These are phyloP conservation scores for Tridacna crocea DNA, from an alignment of 2,888 invertebrate genomes.

Conservation along the genomic window DNA sequence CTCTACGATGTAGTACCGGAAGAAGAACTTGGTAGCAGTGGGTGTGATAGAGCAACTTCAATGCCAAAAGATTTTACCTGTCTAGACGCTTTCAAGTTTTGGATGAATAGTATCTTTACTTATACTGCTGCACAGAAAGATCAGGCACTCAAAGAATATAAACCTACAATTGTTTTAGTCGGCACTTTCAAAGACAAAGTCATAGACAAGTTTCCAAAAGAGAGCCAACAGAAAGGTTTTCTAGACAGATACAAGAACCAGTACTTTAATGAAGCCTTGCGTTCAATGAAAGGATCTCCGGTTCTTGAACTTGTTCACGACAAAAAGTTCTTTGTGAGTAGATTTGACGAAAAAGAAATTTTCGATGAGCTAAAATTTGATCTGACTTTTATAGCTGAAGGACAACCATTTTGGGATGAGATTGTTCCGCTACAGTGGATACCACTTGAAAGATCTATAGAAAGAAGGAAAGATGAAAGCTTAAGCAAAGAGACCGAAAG, in stretches of 20 bases:
- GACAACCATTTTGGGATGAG: neutral
- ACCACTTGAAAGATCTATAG: neutral
- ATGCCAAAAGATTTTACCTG: slow-evolving; percentile 1
- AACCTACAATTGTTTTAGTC: slow-evolving; percentile 48
- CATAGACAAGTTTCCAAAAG: neutral
- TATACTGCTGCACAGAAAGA: neutral
- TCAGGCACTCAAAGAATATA: neutral
- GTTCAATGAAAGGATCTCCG: slow-evolving; percentile 13
- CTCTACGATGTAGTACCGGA: neutral
- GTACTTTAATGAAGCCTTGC: slow-evolving; percentile 46
- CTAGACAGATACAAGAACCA: slow-evolving; percentile 38
- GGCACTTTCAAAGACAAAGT: slow-evolving; percentile 52
- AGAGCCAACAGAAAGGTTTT: neutral
- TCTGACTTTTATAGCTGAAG: neutral
- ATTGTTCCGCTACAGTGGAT: neutral
- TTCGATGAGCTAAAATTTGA: neutral
- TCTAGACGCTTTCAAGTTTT: slow-evolving; percentile 8
- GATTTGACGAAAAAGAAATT: slow-evolving; percentile 30
- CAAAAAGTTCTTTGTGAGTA: slow-evolving; percentile 6
- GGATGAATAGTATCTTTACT: neutral
- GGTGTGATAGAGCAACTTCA: neutral
- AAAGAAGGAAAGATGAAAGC: neutral
- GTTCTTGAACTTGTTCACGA: neutral
- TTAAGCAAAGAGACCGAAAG: neutral
- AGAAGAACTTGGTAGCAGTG: neutral